Evolutionary conservation across 1,140 invertebrate genomes (phyloP).

Genomic region (Copidosoma floridanum): DNA sequence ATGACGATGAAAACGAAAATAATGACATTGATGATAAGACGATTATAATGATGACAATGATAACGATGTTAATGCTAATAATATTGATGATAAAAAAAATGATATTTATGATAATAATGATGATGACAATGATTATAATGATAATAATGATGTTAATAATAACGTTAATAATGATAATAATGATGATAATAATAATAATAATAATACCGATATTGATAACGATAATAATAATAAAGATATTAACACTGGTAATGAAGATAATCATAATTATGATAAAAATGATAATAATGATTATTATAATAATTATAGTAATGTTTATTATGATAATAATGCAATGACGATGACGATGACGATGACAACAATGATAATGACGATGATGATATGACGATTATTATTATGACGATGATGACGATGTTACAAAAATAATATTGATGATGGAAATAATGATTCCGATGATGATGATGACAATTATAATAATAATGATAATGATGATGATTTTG

Average conservation of each 20-base stretch:
- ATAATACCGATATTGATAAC: not conserved
- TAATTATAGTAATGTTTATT: not conserved
- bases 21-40: too few relatives aligned
- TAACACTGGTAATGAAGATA: not conserved
- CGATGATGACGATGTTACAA: too few relatives aligned
- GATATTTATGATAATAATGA: not conserved
- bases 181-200: conserved; percentile 28
- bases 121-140: not conserved
- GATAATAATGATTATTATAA: not conserved
- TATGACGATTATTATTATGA: too few relatives aligned
- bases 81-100: not conserved
- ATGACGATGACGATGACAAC: not conserved
- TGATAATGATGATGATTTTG: too few relatives aligned
- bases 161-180: conserved; percentile 30
- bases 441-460: too few relatives aligned
- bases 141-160: conserved; percentile 19
- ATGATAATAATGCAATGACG: not conserved
- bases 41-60: not conserved
- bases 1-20: too few relatives aligned
- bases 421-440: too few relatives aligned
- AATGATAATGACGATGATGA: not conserved
- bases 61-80: not conserved
- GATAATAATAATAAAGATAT: conserved; percentile 2
- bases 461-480: too few relatives aligned
- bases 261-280: not conserved